phyloP scores from a whole-genome alignment of 2,797 vertebrate genomes.

The Pseudocheirus occidentalis region DNA sequence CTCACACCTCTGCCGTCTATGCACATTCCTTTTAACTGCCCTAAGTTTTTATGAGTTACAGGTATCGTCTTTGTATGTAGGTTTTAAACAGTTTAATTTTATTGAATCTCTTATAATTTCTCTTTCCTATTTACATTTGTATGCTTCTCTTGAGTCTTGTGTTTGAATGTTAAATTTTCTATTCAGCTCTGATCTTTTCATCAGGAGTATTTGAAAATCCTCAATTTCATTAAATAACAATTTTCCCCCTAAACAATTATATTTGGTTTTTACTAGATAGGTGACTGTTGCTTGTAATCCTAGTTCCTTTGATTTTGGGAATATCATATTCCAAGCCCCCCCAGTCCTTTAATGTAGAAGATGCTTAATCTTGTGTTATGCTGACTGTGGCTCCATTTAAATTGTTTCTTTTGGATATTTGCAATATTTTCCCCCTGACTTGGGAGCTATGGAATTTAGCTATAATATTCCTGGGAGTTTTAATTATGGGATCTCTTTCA shows the following conservation, averaged over 20 bases:
- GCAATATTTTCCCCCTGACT: not conserved
- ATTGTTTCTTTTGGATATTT: not conserved
- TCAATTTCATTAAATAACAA: not conserved
- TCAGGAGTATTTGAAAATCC: not conserved
- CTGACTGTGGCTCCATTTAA: not conserved
- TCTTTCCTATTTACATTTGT: not conserved
- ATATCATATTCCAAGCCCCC: not conserved
- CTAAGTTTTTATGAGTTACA: not conserved
- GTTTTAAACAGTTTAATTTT: not conserved
- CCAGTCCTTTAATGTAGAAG: not conserved
- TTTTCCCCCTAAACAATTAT: not conserved
- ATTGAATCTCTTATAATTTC: not conserved
- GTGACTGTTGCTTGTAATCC: not conserved
- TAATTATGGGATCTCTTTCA: not conserved
- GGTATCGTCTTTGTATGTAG: not conserved
- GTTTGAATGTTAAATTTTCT: not conserved
- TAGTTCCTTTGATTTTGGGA: not conserved
- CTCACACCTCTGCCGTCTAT: not conserved
- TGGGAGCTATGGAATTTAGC: not conserved
- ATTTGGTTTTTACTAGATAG: not conserved
- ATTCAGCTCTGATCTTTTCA: not conserved
- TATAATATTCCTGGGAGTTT: not conserved
- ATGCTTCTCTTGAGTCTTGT: not conserved
- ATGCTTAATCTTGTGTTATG: not conserved
- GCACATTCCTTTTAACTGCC: not conserved